Evolutionary conservation across 2,797 vertebrate species (phyloP).

Genomic region (Pangasius larnaudii): DNA sequence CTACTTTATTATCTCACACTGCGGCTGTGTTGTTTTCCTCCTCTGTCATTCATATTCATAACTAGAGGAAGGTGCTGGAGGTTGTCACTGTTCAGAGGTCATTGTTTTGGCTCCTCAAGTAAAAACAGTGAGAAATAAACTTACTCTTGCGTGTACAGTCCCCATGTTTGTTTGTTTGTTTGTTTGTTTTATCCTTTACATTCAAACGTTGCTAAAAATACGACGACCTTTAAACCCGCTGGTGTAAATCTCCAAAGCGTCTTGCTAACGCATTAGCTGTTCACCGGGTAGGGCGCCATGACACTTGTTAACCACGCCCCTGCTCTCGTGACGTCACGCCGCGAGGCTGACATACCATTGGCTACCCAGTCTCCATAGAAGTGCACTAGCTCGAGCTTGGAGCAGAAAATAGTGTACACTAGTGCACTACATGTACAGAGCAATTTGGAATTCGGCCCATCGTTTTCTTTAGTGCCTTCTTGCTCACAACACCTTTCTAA

Average conservation of each 20-base stretch:
- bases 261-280: constrained; percentile 48
- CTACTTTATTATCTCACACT: background rate
- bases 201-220: constrained; percentile 45
- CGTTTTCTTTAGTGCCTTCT: too few species aligned
- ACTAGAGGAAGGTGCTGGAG: background rate
- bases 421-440: background rate
- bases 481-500: too few species aligned
- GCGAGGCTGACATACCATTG: background rate
- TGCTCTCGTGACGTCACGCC: background rate
- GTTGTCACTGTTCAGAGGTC: constrained; percentile 68
- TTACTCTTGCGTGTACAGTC: constrained; percentile 93
- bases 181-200: constrained; percentile 36
- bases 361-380: background rate
- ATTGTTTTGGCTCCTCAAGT: constrained; percentile 40
- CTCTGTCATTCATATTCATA: constrained; percentile 16
- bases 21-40: background rate
- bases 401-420: background rate
- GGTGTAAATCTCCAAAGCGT: constrained; percentile 54
- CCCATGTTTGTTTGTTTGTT: constrained; percentile 77
- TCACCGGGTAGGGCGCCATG: constrained; percentile 74
- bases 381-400: background rate
- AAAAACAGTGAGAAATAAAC: constrained; percentile 37
- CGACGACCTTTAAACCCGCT: background rate
- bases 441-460: too few species aligned
- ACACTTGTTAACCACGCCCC: constrained; percentile 70